Conservation (phyloP, 2,888 invertebrate genomes). For the Cyclophora punctaria region DNA sequence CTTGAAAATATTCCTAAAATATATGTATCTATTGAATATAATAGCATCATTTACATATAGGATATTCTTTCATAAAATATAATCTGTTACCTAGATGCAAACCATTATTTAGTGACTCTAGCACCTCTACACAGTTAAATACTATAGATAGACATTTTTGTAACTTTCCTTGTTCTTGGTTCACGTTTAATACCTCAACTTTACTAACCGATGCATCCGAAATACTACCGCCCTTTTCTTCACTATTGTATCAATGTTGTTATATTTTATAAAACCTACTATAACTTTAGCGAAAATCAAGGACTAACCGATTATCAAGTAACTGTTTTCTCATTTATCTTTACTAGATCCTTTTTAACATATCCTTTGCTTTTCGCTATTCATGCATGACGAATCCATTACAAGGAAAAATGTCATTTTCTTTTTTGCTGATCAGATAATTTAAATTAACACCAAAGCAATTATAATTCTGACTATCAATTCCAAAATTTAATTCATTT, state of each 20-base stretch:
- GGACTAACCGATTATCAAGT: conserved; percentile 8
- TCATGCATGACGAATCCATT: conserved; percentile 16
- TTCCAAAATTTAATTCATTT: not conserved
- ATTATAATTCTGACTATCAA: no score
- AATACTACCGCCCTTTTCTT: conserved; percentile 71
- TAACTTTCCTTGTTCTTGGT: conserved; percentile 31
- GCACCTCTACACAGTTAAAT: conserved; percentile 38
- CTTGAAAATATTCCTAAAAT: conserved; percentile 7
- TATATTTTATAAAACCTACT: conserved; percentile 34
- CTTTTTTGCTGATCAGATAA: no score
- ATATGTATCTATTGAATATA: conserved; percentile 10
- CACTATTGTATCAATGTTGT: conserved; percentile 75
- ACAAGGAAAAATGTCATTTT: conserved; percentile 1
- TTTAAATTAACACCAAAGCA: no score
- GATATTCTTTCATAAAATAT: conserved; percentile 23
- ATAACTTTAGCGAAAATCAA: conserved; percentile 31
- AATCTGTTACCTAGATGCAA: conserved; percentile 32
- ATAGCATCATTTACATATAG: conserved; percentile 22
- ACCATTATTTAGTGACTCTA: conserved; percentile 48
- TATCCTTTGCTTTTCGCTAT: conserved; percentile 23
- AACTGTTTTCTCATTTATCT: conserved; percentile 5
- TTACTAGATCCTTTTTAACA: conserved; percentile 8
- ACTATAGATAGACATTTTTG: conserved; percentile 30
- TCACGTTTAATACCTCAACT: conserved; percentile 30
- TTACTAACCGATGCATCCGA: conserved; percentile 59